Evolutionary conservation across 23 tunicate genomes (phyloP), one percentile per base, ranked within the genome.

Genomic region (Diplosoma virens): DNA sequence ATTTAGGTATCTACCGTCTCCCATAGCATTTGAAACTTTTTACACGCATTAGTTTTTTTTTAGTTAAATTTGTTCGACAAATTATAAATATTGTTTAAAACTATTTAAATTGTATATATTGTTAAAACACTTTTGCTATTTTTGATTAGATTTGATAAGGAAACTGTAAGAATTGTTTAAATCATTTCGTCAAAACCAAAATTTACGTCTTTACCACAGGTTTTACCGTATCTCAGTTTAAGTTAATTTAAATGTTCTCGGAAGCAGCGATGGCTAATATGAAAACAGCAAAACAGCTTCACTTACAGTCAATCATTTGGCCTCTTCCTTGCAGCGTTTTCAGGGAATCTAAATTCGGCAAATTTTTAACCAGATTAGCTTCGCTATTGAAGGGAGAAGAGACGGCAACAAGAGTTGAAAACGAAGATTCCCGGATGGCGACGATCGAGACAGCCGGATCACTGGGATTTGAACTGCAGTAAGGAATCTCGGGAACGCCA

Each of bases 291-390:
- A n/a, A n/a, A n/a, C n/a, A n/a, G n/a, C n/a, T n/a, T n/a, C n/a
- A 36, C 81, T 78, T 22, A 75, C 80, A 22, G 2, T 75, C 80
- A 3, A 75, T 21, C 80, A 75, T 75, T 33, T 75, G 56, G 16
- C 68, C 67, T 55, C 3, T 20, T 21, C 80, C 80, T 33, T 52
- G 37, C 22, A 68, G 30, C 14, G 80, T 31, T 21, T 17, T 26
- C 1, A 75, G 37, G 47, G 24, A 16, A 9, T 30, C 32, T n/a
- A 2, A 27, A 24, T 25, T 25, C 5, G 80, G 67, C 31, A 75
- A 68, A 58, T 30, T 75, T 22, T 75, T 56, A 47, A 75, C 68
- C 4, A 75, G 18, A 56, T 56, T 75, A 3, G 67, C 2, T 1
- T 31, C 47, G 25, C 6, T n/a, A 14, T n/a, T 22, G 6, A n/a